A percentile compares a stretch with the other conserved stretches of the same genome.
These are phyloP conservation scores for Eudyptes chrysolophus DNA, from an alignment of 2,113 vertebrate species.

Conservation along the genomic window DNA sequence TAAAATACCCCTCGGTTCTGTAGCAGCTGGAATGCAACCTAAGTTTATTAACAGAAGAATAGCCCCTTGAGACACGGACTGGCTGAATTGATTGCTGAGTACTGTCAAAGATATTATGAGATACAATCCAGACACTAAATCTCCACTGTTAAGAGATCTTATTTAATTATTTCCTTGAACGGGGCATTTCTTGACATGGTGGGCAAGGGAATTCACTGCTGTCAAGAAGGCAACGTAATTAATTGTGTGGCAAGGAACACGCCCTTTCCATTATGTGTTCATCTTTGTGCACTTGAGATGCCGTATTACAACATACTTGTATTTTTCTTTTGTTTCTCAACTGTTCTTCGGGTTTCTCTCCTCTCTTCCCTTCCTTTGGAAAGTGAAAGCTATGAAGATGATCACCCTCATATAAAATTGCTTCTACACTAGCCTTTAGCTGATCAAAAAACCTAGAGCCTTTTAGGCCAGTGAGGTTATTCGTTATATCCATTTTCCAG, in stretches of 20 bases:
- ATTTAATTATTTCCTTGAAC: constrained; percentile 25
- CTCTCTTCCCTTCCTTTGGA: not conserved
- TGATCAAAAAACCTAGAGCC: not conserved
- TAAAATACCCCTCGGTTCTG: not conserved
- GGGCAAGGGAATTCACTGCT: not conserved
- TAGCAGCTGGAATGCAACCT: not conserved
- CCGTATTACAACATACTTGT: not conserved
- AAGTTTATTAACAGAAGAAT: constrained; percentile 37
- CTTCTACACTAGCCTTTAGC: not conserved
- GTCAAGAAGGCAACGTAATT: not conserved
- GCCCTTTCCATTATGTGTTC: not conserved
- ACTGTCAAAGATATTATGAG: constrained; percentile 34
- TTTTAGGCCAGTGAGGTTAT: not conserved
- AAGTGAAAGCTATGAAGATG: not conserved
- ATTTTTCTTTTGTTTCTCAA: not conserved
- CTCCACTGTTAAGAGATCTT: not conserved
- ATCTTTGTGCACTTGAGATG: not conserved
- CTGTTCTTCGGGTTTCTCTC: not conserved
- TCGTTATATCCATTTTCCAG: not conserved
- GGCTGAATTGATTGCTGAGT: not conserved
- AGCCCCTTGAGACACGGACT: not conserved
- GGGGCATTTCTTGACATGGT: not conserved
- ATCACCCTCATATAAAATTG: not conserved
- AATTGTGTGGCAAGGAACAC: not conserved
- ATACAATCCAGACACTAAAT: constrained; percentile 13